Percentiles rank a stretch among this genome's conserved stretches.
phyloP scores from a whole-genome alignment of 2,888 invertebrate species.

The Tortricodes alternella region DNA sequence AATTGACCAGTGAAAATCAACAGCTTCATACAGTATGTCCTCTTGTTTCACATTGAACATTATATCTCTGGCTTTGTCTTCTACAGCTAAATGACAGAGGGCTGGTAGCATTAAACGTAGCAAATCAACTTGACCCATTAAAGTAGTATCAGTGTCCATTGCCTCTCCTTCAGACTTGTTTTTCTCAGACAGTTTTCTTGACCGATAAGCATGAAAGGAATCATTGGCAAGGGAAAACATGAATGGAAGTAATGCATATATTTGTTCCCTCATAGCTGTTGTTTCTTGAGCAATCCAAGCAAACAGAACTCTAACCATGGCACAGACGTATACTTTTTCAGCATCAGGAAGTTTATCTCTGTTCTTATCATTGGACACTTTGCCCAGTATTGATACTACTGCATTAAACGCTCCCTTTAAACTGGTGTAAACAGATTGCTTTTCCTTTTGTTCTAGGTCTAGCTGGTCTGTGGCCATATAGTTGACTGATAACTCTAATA shows the following conservation, averaged over 20 bases:
- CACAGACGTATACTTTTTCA: conserved; percentile 91
- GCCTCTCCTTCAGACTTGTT: conserved; percentile 82
- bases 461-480: conserved; percentile 91
- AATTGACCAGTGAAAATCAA: conserved; percentile 93
- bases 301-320: conserved; percentile 91
- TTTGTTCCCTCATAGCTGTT: conserved; percentile 91
- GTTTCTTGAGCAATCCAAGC: conserved; percentile 97
- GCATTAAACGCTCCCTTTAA: conserved; percentile 94
- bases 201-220: conserved; percentile 88
- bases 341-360: conserved; percentile 85
- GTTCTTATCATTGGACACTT: conserved; percentile 89
- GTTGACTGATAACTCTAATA: conserved; percentile 90
- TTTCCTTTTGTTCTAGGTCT: conserved; percentile 94
- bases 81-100: conserved; percentile 94
- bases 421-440: conserved; percentile 94
- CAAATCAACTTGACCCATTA: conserved; percentile 86
- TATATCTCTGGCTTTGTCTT: conserved; percentile 92
- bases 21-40: conserved; percentile 89
- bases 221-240: conserved; percentile 91
- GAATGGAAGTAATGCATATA: conserved; percentile 91
- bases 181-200: conserved; percentile 86
- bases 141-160: conserved; percentile 67
- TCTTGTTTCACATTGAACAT: conserved; percentile 90
- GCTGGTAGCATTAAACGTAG: conserved; percentile 93
- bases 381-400: conserved; percentile 87